Base-by-base conservation (phyloP, 1,140 invertebrate genomes). In the Polyergus mexicanus region DNA sequence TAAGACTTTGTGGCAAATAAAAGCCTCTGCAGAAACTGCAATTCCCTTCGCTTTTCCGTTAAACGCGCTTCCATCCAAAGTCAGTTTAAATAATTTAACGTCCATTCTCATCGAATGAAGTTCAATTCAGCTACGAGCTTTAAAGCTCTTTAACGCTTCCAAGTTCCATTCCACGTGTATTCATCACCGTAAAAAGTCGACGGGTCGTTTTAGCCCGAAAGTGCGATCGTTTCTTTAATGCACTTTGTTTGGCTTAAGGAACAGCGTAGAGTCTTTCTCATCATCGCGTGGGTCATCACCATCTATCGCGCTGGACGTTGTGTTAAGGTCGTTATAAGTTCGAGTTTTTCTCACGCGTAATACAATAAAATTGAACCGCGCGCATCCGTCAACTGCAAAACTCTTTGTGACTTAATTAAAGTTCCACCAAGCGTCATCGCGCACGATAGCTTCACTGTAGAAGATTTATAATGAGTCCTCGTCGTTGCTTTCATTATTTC, bases 401-500 rank as follows among this genome's bases (percentile, higher is more conserved):
- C 80, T 69, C 80, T 88, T 88, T 88, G 80, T 78, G 38, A 62
- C 63, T 71, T 69, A 76, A 87, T 86, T 72, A 72, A 86, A 87
- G 65, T 84, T 77, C 63, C 72, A 35, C 22, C 41, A 74, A 88
- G 84, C 80, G 65, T 56, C 16, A 54, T 28, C 74, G 38, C 68
- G 4, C 38, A 16, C 83, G 83, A 81, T 81, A 83, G 68, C 16
- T 86, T 54, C 62, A 35, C 41, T 41, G 16, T 32, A 22, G n/a
- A n/a, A n/a, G 38, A 16, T 62, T 58, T 35, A 66, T 87, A 89
- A 90, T 77, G 80, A 90, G 85, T 78, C 51, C 7, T 28, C 51
- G 78, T 89, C 84, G 68, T 47, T 76, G 81, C 75, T 63, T 80
- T 90, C 74, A 72, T 90, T 89, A 84, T 86, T 76, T 72, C 68